phyloP scores from a whole-genome alignment of 2,888 invertebrate genomes.

The Thereva nobilitata region DNA sequence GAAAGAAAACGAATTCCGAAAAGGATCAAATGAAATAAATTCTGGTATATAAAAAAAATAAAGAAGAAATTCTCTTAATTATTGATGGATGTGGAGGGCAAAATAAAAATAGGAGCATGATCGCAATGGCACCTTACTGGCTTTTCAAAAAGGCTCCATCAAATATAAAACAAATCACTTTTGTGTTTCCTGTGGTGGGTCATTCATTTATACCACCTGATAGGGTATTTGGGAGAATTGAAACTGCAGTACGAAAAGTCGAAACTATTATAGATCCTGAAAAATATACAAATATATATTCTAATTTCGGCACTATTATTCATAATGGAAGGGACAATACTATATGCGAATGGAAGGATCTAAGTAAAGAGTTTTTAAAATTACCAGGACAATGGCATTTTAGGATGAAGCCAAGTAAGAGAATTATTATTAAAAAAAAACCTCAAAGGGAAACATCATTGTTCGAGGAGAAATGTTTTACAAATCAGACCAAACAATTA shows the following conservation, averaged over 20 bases:
- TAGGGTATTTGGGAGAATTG: conserved; percentile 6
- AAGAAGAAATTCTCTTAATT: neutral
- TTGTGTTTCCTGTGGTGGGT: neutral
- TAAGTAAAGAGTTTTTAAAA: too few species aligned
- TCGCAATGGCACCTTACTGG: conserved; percentile 1
- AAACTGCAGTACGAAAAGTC: neutral
- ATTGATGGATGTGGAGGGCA: neutral
- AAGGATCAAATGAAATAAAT: neutral
- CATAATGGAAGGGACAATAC: too few species aligned
- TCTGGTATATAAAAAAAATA: too few species aligned
- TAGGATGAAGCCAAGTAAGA: neutral
- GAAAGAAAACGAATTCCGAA: neutral
- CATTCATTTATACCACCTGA: conserved; percentile 5
- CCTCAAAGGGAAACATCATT: neutral
- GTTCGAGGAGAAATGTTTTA: neutral
- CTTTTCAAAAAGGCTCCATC: conserved; percentile 8
- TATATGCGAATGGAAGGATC: too few species aligned
- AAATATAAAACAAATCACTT: neutral
- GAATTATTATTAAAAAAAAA: conserved; percentile 5
- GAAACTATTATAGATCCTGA: neutral
- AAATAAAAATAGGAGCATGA: conserved; percentile 7
- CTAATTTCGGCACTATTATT: too few species aligned
- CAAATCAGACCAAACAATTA: neutral
- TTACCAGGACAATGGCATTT: neutral
- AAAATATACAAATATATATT: too few species aligned